Evolutionary conservation across 2,888 invertebrate species (phyloP).

Genomic region (Ochropacha duplaris): DNA sequence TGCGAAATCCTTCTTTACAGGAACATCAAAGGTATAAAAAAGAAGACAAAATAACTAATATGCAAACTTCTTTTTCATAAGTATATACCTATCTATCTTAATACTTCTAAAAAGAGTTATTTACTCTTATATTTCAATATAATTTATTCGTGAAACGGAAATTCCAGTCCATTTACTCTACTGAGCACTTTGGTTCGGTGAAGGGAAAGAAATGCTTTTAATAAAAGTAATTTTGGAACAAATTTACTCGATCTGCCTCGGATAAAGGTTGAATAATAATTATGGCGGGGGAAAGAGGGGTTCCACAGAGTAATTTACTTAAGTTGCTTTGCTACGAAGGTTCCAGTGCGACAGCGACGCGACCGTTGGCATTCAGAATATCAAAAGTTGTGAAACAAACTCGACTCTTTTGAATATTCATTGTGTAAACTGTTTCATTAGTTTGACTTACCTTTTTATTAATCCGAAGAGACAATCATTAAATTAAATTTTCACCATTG

Average conservation of each 20-base stretch:
- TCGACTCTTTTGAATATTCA: constrained; percentile 49
- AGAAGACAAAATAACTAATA: background rate
- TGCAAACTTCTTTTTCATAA: constrained; percentile 12
- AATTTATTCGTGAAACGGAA: constrained; percentile 73
- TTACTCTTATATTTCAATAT: constrained; percentile 64
- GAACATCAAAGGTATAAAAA: background rate
- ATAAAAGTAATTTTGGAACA: constrained; percentile 76
- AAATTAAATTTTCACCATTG: constrained; percentile 9
- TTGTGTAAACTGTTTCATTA: constrained; percentile 39
- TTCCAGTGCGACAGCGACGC: constrained; percentile 23
- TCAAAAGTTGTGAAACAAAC: constrained; percentile 42
- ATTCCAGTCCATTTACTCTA: constrained; percentile 77
- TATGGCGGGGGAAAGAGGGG: constrained; percentile 43
- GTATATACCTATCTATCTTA: too few relatives aligned
- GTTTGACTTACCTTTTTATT: constrained; percentile 33
- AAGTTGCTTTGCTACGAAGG: constrained; percentile 53
- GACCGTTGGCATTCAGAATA: constrained; percentile 38
- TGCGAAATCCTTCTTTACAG: background rate
- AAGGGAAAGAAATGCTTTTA: constrained; percentile 77
- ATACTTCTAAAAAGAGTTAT: constrained; percentile 50
- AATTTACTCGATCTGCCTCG: constrained; percentile 71
- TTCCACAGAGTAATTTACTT: constrained; percentile 56
- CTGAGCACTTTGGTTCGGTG: constrained; percentile 73
- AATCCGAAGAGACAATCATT: constrained; percentile 24
- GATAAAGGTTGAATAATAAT: constrained; percentile 77